Evolutionary conservation across 2,888 invertebrate genomes (phyloP), one percentile per base, ranked within the genome.

Genomic region (Polyommatus icarus): DNA sequence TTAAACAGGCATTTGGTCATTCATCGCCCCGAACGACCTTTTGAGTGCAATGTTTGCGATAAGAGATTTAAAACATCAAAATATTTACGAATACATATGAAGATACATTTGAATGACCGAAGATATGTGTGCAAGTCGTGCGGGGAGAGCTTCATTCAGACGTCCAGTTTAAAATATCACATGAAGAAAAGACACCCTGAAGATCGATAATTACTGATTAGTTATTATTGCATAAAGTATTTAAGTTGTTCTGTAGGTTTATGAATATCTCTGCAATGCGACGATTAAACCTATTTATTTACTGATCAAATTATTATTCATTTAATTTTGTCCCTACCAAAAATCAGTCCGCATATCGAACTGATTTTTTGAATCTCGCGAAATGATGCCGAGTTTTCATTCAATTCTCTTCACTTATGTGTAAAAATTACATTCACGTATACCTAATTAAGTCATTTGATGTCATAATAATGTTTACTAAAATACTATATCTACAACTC

Each of bases 61-160:
- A 67, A 67, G 29, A 67, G 61, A 12, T 67, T 67, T 24, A 67
- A 67, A 67, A 12, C 24, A 3, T 10, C 24, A 12, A 67, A 67
- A 29, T 67, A 67, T 67, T 67, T 67, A 24, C 4, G 24, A 29
- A 67, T 24, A 12, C 61, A 67, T 29, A 67, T 12, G 61, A 67
- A 81, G 80, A 86, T 87, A 77, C 90, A 90, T 77, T 77, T 82
- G 78, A 81, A 86, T 54, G 85, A 86, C 1, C 86, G 83, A 29
- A 80, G 82, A 6, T 83, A 85, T 8, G 83, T 81, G 0, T 90
- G 90, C 61, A 54, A 71, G 0, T 78, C 85, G 0, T 90, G 90
- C 57, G 71, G 82, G 0, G 86, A 87, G 57, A 84, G 85, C 3
- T 91, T 89, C 54, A 87, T 87, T 29, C 79, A 79, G 76, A 82